Percentiles rank a stretch among this genome's conserved stretches.
These are phyloP conservation scores for Oxyura jamaicensis DNA, from an alignment of 2,113 vertebrate genomes.

Conservation along the genomic window DNA sequence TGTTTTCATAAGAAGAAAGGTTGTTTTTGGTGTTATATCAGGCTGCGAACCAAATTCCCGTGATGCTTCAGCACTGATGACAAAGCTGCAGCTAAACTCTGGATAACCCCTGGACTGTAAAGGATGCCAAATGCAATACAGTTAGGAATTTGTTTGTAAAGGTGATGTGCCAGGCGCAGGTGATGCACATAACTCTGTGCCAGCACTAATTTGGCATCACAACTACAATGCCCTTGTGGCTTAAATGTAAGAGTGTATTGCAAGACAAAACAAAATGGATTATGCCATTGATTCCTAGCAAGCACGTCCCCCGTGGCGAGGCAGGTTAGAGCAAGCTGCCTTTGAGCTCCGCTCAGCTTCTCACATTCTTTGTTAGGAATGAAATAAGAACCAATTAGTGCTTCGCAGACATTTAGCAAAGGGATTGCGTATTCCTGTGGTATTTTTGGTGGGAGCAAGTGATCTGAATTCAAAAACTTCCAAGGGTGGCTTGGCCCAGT, in stretches of 20 bases:
- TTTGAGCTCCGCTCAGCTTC: neutral
- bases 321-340: neutral
- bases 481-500: neutral
- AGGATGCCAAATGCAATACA: neutral
- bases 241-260: neutral
- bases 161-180: neutral
- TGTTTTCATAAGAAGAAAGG: neutral
- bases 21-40: neutral
- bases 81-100: neutral
- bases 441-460: neutral
- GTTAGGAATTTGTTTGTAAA: neutral
- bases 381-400: neutral
- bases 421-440: neutral
- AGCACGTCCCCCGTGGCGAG: neutral
- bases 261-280: neutral
- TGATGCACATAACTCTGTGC: neutral
- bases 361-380: neutral
- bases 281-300: neutral
- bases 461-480: neutral
- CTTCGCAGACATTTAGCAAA: neutral
- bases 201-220: conserved; percentile 24
- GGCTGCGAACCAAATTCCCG: neutral
- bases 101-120: neutral
- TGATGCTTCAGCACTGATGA: neutral
- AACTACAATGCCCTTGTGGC: neutral